These are phyloP conservation scores for Aramus guarauna DNA, from an alignment of 2,113 vertebrate species.

Conservation along the genomic window DNA sequence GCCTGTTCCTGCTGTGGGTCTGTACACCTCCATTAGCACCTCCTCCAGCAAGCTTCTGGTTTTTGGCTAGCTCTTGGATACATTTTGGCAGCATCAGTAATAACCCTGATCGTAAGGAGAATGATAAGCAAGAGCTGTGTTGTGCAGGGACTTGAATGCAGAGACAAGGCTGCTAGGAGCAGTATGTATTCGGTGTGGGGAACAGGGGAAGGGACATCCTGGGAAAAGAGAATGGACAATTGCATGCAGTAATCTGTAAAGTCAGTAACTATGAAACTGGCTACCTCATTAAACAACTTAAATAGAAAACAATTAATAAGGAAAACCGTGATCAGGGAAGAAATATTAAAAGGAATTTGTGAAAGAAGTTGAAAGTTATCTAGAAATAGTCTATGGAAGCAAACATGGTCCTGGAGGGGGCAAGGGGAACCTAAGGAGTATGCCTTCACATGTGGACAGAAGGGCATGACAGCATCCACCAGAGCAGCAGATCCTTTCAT, in stretches of 20 bases:
- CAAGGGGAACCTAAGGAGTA: not conserved
- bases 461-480: not conserved
- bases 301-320: conserved; percentile 6
- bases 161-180: not conserved
- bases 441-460: not conserved
- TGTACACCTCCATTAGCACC: not conserved
- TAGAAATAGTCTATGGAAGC: not conserved
- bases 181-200: not conserved
- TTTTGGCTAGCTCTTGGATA: not conserved
- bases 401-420: not conserved
- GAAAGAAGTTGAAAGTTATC: not conserved
- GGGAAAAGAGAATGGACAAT: not conserved
- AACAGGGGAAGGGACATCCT: not conserved
- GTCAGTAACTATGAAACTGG: not conserved
- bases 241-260: not conserved
- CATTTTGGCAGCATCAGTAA: not conserved
- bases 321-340: not conserved
- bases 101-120: not conserved
- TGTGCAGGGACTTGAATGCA: not conserved
- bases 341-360: not conserved
- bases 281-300: conserved; percentile 13
- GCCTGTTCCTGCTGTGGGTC: not conserved
- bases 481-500: not conserved
- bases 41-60: not conserved
- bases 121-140: not conserved